A percentile compares a stretch with the other conserved stretches of the same genome.
These are phyloP conservation scores for Elegia similella DNA, from an alignment of 2,888 invertebrate species.

Conservation along the genomic window DNA sequence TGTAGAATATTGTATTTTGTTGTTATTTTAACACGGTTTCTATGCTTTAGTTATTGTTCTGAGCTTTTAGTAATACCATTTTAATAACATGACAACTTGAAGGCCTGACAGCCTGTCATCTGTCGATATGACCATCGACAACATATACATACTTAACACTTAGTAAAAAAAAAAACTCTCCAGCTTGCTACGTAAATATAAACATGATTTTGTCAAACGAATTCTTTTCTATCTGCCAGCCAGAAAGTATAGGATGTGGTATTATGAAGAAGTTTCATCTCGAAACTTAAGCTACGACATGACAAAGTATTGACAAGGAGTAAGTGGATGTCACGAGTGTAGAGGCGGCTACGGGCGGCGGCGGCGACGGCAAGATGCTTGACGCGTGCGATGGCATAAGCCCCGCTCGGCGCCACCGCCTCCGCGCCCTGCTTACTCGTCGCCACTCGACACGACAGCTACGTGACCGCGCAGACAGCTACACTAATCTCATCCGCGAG, in stretches of 20 bases:
- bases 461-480: conserved; percentile 75
- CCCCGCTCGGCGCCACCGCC: conserved; percentile 31
- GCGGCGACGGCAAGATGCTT: neutral
- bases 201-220: too few species aligned
- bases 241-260: neutral
- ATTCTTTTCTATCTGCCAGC: neutral
- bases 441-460: conserved; percentile 61
- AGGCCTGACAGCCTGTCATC: too few species aligned
- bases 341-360: neutral
- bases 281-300: conserved; percentile 10
- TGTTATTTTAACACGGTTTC: too few species aligned
- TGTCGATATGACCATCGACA: too few species aligned
- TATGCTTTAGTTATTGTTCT: too few species aligned
- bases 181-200: too few species aligned
- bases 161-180: too few species aligned
- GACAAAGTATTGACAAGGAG: conserved; percentile 16
- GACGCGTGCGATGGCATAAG: conserved; percentile 62
- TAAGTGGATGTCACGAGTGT: conserved; percentile 12
- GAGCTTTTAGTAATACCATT: too few species aligned
- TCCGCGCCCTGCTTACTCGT: conserved; percentile 37
- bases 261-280: conserved; percentile 9
- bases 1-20: too few species aligned
- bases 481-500: conserved; percentile 60
- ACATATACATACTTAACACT: too few species aligned
- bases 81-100: too few species aligned